Base-by-base conservation (phyloP, 2,113 vertebrate species). In the Monopterus albus region DNA sequence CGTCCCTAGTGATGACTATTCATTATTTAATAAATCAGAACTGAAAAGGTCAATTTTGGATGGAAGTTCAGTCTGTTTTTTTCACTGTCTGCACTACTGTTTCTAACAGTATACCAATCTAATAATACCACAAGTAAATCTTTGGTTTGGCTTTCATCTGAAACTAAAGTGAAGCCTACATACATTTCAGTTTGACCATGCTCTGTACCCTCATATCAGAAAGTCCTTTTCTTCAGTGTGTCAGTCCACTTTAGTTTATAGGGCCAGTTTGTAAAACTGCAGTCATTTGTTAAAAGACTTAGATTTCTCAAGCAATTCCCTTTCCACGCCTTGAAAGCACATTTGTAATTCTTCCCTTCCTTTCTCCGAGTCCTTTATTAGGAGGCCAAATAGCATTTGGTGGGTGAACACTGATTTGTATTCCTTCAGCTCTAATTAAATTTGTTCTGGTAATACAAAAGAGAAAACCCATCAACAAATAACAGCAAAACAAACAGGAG, bases 401-500 rank as follows among this genome's bases (percentile, higher is more conserved):
- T 78, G 81, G 79, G 75, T 72, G 77, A 87, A 78, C 57, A 59
- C 74, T 84, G 84, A 87, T 87, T 89, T 88, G 82, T 83, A 87
- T 91, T 88, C 84, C 82, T 78, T 70, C 63, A 65, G 52, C 82
- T 80, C 83, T 89, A 85, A 92, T 90, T 89, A 85, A 87, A 91
- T 91, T 88, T 86, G 81, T 71, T 81, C 72, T 79, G 60, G 77
- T 84, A 87, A 90, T 84, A 88, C 78, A 87, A 87, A 88, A 82
- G 68, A 84, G 72, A 89, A 84, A 82, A 77, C 57, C 71, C 70
- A 83, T 86, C 77, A 84, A 86, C 83, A 88, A 84, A 89, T 78
- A 87, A 83, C 61, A 51, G 60, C 74, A 83, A 84, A 79, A 85
- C 69, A 86, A 87, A 87, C 79, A 87, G 84, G 72, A 65, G 60